Evolutionary conservation across 2,113 vertebrate species (phyloP).

Genomic region (Mesoclemmys tuberculata): DNA sequence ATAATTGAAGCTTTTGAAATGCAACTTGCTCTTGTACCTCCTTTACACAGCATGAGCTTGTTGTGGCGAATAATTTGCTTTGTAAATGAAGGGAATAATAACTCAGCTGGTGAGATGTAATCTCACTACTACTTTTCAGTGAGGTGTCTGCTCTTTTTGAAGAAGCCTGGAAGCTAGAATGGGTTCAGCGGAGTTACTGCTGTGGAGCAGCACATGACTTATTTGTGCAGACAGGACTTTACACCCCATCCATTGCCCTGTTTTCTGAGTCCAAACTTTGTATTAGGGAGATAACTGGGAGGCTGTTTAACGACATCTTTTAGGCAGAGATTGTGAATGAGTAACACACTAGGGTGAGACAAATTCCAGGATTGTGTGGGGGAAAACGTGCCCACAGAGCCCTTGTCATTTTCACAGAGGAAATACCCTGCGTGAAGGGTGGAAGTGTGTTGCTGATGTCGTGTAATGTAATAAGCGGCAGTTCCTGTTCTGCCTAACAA

Average conservation of each 20-base stretch:
- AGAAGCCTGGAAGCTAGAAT: fast-evolving
- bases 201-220: not conserved
- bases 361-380: not conserved
- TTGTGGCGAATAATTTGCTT: not conserved
- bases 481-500: too few species aligned
- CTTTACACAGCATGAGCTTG: not conserved
- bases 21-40: not conserved
- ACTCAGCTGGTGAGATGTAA: not conserved
- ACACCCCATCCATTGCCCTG: not conserved
- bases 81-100: not conserved
- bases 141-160: not conserved
- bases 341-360: not conserved
- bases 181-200: not conserved
- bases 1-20: not conserved
- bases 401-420: too few species aligned
- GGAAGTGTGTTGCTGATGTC: too few species aligned
- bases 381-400: not conserved
- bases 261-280: not conserved
- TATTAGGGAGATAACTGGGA: not conserved
- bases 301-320: fast-evolving
- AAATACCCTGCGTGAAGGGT: too few species aligned
- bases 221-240: not conserved
- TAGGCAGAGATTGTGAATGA: not conserved
- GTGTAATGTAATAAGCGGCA: not conserved
- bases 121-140: not conserved